Base-by-base conservation (phyloP, 2,113 vertebrate species). In the Actenoides hombroni region DNA sequence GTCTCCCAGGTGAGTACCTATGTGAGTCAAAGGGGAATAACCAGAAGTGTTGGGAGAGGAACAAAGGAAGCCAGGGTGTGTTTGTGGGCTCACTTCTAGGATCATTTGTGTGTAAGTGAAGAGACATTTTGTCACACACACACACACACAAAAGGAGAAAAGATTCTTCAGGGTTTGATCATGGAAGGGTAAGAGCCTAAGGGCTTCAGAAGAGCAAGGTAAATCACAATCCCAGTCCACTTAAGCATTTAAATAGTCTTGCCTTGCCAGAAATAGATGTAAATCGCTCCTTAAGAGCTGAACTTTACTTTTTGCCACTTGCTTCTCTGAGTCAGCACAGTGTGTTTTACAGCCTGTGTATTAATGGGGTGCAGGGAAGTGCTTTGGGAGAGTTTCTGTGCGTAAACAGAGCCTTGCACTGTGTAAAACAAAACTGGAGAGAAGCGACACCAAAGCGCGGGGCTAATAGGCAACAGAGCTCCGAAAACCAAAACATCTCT, bases 401-500 rank as follows among this genome's bases (percentile, higher is more conserved):
- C 67, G 35, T 51, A 94, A 95, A 90, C 94, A 92, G 82, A 76
- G 14, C 87, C 56, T 57, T 31, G 56, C n/a, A 13, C 65, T 69
- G 39, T 1, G 20, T 70, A 73, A 77, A 91, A 79, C 77, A 87
- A 29, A 92, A 39, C n/a, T 17, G 86, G 42, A 44, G 48, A 90
- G 94, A 56, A 61, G 31, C 68, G 74, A 37, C 67, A 85, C 83
- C 61, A 49, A 74, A 78, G 57, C n/a, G n/a, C 37, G 69, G 48
- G 88, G 46, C 80, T 92, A 95, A 93, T 57, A 48, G 88, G 85
- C 88, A 94, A 63, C 88, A 95, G 90, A 95, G 83, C 83, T 75
- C 84, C 9, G 51, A 65, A 96, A 97, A 95, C 51, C 95, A 92
- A 95, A 95, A 91, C 80, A 64, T 68, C 86, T 84, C 89, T 94